A percentile compares a stretch with the other conserved stretches of the same genome.
Conservation (phyloP, 2,113 vertebrate species). For the Ailurus styani region DNA sequence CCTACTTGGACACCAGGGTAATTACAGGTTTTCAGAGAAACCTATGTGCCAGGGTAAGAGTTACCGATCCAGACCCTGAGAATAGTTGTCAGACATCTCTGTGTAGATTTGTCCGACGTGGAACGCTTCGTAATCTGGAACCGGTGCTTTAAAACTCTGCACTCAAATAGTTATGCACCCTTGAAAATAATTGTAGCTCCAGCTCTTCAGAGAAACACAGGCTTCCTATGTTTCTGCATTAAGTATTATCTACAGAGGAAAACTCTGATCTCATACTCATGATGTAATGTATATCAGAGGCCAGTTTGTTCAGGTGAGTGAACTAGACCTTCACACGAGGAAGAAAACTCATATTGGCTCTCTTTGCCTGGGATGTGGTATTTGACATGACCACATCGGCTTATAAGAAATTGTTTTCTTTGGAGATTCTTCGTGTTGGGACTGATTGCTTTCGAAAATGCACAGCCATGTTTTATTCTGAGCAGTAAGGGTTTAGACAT, state of each 20-base stretch:
- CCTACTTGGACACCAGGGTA: background rate
- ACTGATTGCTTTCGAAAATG: constrained; percentile 1
- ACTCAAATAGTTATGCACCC: background rate
- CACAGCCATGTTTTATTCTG: background rate
- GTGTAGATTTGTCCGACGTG: background rate
- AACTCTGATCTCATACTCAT: constrained; percentile 30
- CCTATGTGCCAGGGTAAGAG: background rate
- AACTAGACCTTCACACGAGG: background rate
- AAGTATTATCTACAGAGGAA: constrained; percentile 10
- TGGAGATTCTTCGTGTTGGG: background rate
- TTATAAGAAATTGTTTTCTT: background rate
- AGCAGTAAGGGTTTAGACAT: constrained; percentile 29
- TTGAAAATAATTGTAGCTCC: constrained; percentile 27
- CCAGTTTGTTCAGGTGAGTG: constrained; percentile 48
- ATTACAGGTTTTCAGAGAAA: constrained; percentile 9
- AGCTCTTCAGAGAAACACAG: background rate
- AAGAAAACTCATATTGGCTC: background rate
- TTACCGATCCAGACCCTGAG: background rate
- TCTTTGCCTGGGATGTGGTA: background rate
- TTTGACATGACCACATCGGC: background rate
- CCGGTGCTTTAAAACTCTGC: background rate
- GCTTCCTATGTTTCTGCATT: background rate
- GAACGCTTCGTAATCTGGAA: constrained; percentile 16
- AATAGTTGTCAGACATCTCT: background rate
- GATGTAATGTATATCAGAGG: background rate